Conservation (phyloP, 2,888 invertebrate species). For the Philereme transversata region DNA sequence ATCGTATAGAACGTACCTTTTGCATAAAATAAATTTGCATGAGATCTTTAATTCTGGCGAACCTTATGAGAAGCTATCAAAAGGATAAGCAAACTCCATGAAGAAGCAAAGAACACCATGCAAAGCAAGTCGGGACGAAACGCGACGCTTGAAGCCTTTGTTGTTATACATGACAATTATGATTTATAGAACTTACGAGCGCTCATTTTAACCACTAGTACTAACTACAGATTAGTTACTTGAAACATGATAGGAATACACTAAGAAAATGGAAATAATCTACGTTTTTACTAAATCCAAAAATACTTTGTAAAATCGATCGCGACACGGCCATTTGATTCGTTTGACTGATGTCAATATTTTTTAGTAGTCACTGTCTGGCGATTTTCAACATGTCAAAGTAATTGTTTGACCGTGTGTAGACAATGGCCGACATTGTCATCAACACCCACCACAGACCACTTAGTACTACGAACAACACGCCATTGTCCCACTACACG, state of each 20-base stretch:
- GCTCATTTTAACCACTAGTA: slow-evolving; percentile 19
- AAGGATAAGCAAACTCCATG: background rate
- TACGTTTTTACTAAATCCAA: too few species aligned
- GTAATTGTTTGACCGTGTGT: too few species aligned
- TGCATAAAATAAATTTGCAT: background rate
- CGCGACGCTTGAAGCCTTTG: slow-evolving; percentile 8
- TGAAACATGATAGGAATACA: background rate
- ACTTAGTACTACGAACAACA: too few species aligned
- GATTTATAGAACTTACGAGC: slow-evolving; percentile 19
- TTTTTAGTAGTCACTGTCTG: too few species aligned
- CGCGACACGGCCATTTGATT: slow-evolving; percentile 21
- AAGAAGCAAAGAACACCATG: background rate
- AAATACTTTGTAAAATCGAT: too few species aligned
- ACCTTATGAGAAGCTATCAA: background rate
- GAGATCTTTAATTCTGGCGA: background rate
- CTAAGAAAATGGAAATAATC: too few species aligned
- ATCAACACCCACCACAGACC: too few species aligned
- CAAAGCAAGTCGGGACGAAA: slow-evolving; percentile 11
- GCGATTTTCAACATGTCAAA: too few species aligned
- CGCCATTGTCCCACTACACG: too few species aligned
- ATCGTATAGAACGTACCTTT: background rate
- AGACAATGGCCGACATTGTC: too few species aligned
- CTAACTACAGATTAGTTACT: background rate
- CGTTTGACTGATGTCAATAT: too few species aligned
- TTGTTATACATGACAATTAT: slow-evolving; percentile 1